Evolutionary conservation across 1,140 invertebrate species (phyloP).

Genomic region (Temnothorax nylanderi): DNA sequence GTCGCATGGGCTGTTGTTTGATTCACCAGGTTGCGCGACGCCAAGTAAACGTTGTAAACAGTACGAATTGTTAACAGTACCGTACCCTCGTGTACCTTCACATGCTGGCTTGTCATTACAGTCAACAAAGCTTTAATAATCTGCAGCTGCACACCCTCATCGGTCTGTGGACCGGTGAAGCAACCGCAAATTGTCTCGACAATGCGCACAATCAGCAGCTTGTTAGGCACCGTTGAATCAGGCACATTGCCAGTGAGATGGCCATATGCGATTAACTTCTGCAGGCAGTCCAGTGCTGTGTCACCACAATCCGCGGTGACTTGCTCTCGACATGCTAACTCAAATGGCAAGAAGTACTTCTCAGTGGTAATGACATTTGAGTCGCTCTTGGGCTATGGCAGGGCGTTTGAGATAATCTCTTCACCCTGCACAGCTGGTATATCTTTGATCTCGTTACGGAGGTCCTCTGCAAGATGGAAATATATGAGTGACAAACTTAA

Average conservation of each 20-base stretch:
- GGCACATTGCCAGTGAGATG: constrained; percentile 98
- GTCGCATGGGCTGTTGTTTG: constrained; percentile 99
- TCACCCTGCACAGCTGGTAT: constrained; percentile 89
- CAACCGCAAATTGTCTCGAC: constrained; percentile 99
- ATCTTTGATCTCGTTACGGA: constrained; percentile 93
- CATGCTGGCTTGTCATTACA: constrained; percentile 98
- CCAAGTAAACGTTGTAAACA: constrained; percentile 99
- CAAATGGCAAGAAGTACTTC: constrained; percentile 99
- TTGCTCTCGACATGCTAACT: constrained; percentile 99
- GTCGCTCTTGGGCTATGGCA: constrained; percentile 95
- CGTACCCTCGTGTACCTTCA: constrained; percentile 99
- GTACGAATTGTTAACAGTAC: constrained; percentile 97
- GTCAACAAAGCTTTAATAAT: constrained; percentile 99
- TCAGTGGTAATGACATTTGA: constrained; percentile 96
- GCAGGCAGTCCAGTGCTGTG: constrained; percentile 97
- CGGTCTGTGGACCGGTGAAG: constrained; percentile 98
- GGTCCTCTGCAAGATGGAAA: constrained; percentile 91
- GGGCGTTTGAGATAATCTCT: constrained; percentile 92
- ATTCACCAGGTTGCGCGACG: constrained; percentile 98
- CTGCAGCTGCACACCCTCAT: constrained; percentile 99
- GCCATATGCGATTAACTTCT: constrained; percentile 99
- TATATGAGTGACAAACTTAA: not conserved
- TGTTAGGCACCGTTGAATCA: constrained; percentile 94
- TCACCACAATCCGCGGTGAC: constrained; percentile 97
- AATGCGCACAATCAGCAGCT: constrained; percentile 97